Conservation (phyloP, 2,113 vertebrate genomes). For the Colinus virginianus region DNA sequence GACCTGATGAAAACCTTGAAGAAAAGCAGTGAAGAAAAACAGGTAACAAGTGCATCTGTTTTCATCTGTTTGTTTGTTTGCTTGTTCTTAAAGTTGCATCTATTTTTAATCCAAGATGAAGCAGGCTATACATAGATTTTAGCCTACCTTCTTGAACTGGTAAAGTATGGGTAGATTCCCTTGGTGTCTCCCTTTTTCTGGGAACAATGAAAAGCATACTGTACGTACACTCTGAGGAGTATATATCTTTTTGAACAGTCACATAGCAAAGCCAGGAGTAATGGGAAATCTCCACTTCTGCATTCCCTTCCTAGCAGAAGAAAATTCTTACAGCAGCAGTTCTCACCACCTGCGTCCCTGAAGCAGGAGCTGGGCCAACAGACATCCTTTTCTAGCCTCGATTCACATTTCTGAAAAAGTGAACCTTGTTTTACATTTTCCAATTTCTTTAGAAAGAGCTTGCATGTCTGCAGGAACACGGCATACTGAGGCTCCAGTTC, state of each 20-base stretch:
- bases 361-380: not conserved
- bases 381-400: not conserved
- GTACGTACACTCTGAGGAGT: not conserved
- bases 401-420: not conserved
- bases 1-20: conserved; percentile 87
- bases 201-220: not conserved
- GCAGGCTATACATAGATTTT: not conserved
- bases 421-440: not conserved
- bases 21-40: conserved; percentile 88
- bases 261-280: not conserved
- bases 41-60: conserved; percentile 73
- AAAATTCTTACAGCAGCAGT: not conserved
- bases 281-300: not conserved
- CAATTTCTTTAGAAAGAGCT: not conserved
- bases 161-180: not conserved
- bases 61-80: not conserved
- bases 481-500: not conserved
- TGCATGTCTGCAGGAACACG: not conserved
- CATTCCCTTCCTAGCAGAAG: not conserved
- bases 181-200: not conserved
- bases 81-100: not conserved
- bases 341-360: not conserved
- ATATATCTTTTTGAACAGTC: not conserved
- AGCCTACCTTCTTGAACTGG: not conserved
- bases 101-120: not conserved